phyloP scores from a whole-genome alignment of 2,113 vertebrate genomes.

The Calidris pugnax region DNA sequence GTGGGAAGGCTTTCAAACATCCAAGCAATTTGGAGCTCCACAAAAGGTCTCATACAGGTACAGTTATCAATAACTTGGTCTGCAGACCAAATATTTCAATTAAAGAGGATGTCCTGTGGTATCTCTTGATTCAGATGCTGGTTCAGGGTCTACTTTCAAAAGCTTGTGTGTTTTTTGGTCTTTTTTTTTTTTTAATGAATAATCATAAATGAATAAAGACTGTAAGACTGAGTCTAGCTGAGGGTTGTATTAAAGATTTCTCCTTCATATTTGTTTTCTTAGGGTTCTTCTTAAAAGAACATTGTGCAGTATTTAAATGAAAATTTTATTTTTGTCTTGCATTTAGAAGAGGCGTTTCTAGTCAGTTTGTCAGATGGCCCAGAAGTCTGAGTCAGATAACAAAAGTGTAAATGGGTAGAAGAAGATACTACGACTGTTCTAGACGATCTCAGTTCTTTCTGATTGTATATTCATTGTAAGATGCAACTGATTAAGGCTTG shows the following conservation, averaged over 20 bases:
- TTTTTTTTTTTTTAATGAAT: neutral
- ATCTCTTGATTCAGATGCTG: neutral
- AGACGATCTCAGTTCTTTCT: neutral
- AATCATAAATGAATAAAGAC: neutral
- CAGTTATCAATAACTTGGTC: slow-evolving; percentile 33
- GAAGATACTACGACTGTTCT: neutral
- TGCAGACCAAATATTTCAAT: neutral
- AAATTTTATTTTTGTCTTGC: neutral
- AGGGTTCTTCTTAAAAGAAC: neutral
- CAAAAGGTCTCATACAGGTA: slow-evolving; percentile 96
- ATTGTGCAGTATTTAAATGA: neutral
- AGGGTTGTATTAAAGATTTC: neutral
- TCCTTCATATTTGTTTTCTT: neutral
- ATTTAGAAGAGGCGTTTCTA: neutral
- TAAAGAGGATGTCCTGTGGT: neutral
- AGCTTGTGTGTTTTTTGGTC: neutral
- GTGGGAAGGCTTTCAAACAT: slow-evolving; percentile 95
- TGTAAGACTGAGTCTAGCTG: neutral
- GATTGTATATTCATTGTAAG: neutral
- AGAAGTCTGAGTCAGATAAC: neutral
- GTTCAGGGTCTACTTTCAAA: neutral
- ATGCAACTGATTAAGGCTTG: neutral
- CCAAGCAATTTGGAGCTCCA: slow-evolving; percentile 97
- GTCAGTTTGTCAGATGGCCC: neutral
- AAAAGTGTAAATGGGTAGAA: neutral